Conservation (phyloP, 2,888 invertebrate species). For the Suillia variegata region DNA sequence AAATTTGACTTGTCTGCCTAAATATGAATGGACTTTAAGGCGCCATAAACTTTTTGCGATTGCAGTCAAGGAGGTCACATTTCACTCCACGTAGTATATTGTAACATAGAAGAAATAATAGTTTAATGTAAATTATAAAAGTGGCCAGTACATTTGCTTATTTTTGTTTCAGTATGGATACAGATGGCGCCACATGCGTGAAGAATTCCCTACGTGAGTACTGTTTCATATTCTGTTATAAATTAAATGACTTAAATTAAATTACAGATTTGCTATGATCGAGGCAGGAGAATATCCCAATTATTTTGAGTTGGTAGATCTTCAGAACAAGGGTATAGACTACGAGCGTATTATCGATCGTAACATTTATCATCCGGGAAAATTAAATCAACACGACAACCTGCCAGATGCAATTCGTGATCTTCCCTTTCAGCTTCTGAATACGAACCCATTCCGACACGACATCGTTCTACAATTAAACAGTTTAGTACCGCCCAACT, state of each 20-base stretch:
- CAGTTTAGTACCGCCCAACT: neutral
- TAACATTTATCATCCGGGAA: constrained; percentile 27
- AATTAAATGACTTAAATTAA: neutral
- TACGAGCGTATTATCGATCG: constrained; percentile 38
- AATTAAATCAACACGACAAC: constrained; percentile 31
- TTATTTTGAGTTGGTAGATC: constrained; percentile 38
- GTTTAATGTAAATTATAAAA: too few relatives aligned
- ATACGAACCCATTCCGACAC: constrained; percentile 40
- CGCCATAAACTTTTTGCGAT: too few relatives aligned
- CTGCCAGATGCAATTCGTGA: constrained; percentile 30
- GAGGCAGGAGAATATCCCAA: constrained; percentile 48
- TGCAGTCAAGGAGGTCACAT: too few relatives aligned
- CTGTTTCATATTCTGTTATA: constrained; percentile 4
- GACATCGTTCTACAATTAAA: constrained; percentile 38
- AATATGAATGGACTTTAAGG: too few relatives aligned
- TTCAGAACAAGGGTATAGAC: constrained; percentile 39
- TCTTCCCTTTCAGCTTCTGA: constrained; percentile 35
- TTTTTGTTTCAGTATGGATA: constrained; percentile 34
- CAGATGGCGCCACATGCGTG: constrained; percentile 40
- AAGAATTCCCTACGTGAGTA: constrained; percentile 46
- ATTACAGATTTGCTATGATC: constrained; percentile 46
- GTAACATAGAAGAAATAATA: too few relatives aligned
- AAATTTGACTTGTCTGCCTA: too few relatives aligned
- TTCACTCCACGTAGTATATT: too few relatives aligned
- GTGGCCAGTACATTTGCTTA: too few relatives aligned